Conservation (phyloP, 2,888 invertebrate genomes). For the Pseudococcus jackbeardsleyi region DNA sequence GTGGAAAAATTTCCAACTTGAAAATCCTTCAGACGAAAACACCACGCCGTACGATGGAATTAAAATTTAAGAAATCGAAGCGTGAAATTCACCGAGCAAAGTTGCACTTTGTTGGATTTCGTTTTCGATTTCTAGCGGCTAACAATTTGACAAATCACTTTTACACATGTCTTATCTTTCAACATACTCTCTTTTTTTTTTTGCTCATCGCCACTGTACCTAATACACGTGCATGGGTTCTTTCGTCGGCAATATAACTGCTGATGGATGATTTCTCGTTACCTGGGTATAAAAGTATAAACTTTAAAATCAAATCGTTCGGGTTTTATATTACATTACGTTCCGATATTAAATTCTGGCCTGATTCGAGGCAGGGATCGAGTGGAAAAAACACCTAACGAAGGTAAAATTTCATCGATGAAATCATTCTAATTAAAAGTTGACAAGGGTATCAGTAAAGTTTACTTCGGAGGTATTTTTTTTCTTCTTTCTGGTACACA, state of each 20-base stretch:
- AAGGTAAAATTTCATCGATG: not conserved
- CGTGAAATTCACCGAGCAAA: not conserved
- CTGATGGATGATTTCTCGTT: slow-evolving; percentile 31
- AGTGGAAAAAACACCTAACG: not conserved
- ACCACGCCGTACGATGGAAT: not conserved
- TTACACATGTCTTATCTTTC: slow-evolving; percentile 41
- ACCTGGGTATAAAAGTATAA: not conserved
- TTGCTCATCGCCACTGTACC: no score
- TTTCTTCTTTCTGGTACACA: not conserved
- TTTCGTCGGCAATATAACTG: not conserved
- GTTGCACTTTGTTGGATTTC: slow-evolving; percentile 38
- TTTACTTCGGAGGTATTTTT: not conserved
- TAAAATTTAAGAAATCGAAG: slow-evolving; percentile 22
- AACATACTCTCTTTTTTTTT: not conserved
- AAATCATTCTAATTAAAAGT: slow-evolving; percentile 29
- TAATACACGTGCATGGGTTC: not conserved
- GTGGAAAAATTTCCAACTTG: not conserved
- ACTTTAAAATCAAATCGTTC: slow-evolving; percentile 12
- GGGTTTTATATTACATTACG: not conserved
- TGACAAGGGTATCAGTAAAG: not conserved
- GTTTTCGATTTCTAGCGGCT: slow-evolving; percentile 9
- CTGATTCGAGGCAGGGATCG: not conserved
- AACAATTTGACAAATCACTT: slow-evolving; percentile 51
- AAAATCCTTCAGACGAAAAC: not conserved
- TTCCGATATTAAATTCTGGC: not conserved